Evolutionary conservation across 92 coral and sea anemone genomes (phyloP).

Genomic region (Zoanthus solanderi): DNA sequence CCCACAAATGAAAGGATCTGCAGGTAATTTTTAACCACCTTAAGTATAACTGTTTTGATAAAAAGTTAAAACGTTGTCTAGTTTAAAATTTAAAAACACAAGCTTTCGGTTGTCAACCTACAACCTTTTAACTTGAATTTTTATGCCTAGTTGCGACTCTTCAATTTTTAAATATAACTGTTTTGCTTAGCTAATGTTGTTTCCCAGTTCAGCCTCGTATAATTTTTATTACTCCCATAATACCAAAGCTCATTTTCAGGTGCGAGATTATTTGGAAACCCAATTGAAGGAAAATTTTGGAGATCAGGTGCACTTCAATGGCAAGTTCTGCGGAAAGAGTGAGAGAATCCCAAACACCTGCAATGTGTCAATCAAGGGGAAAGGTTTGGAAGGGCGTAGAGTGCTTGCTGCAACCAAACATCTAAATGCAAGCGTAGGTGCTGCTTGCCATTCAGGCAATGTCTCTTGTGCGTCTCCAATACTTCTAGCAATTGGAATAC

Average conservation of each 20-base stretch:
- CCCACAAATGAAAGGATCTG: no score
- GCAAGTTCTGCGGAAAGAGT: constrained; percentile 79
- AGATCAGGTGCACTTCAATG: constrained; percentile 85
- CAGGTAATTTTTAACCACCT: no score
- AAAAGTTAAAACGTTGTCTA: no score
- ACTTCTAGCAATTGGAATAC: constrained; percentile 91
- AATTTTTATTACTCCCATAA: not conserved
- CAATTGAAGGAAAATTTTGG: constrained; percentile 75
- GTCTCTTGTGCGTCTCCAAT: constrained; percentile 88
- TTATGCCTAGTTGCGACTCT: no score
- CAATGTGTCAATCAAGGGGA: constrained; percentile 89
- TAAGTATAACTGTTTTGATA: no score
- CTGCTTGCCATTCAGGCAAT: constrained; percentile 94
- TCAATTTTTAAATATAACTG: no score
- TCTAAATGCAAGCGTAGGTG: constrained; percentile 95
- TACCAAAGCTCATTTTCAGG: constrained; percentile 54
- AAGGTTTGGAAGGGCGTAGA: constrained; percentile 78
- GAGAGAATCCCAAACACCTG: constrained; percentile 95
- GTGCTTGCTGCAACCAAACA: constrained; percentile 68
- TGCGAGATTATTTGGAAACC: constrained; percentile 87
- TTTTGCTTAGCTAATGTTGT: no score
- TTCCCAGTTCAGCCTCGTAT: not conserved
- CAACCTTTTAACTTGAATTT: no score
- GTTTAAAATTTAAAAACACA: no score
- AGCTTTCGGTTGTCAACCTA: no score